Evolutionary conservation across 1,140 invertebrate species (phyloP).

Genomic region (Trichoplusia ni): DNA sequence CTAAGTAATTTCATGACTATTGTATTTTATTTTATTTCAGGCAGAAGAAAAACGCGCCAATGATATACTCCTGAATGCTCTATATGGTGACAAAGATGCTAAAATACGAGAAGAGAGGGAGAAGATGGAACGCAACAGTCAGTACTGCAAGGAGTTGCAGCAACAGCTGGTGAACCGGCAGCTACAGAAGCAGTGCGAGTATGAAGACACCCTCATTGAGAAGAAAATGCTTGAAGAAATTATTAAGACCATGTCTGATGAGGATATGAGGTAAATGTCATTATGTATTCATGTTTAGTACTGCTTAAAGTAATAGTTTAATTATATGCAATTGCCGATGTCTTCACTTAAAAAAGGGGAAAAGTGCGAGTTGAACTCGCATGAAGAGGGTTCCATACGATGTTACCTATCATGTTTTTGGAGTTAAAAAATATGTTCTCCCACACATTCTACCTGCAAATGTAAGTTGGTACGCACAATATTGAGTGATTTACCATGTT

Average conservation of each 20-base stretch:
- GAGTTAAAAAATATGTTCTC: too few species aligned
- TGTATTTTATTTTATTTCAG: conserved; percentile 38
- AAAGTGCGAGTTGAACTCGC: too few species aligned
- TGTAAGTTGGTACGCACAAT: too few species aligned
- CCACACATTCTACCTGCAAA: too few species aligned
- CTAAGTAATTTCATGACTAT: too few species aligned
- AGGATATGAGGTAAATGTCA: conserved; percentile 55
- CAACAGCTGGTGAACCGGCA: conserved; percentile 64
- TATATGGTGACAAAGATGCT: conserved; percentile 50
- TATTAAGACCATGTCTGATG: conserved; percentile 63
- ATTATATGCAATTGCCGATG: too few species aligned
- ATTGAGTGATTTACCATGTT: too few species aligned
- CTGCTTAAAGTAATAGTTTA: too few species aligned
- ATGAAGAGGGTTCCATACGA: too few species aligned
- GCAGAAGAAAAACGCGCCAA: conserved; percentile 56
- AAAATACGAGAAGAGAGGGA: conserved; percentile 40
- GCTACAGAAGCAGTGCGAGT: conserved; percentile 54
- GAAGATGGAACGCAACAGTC: conserved; percentile 44
- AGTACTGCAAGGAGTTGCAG: conserved; percentile 58
- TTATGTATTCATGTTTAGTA: neutral
- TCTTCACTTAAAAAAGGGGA: too few species aligned
- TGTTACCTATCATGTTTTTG: too few species aligned
- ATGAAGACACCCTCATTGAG: conserved; percentile 62
- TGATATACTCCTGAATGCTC: conserved; percentile 40
- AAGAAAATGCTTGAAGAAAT: conserved; percentile 70